These are phyloP conservation scores for Oreochromis grahami DNA, from an alignment of 2,797 vertebrate species.

Conservation along the genomic window DNA sequence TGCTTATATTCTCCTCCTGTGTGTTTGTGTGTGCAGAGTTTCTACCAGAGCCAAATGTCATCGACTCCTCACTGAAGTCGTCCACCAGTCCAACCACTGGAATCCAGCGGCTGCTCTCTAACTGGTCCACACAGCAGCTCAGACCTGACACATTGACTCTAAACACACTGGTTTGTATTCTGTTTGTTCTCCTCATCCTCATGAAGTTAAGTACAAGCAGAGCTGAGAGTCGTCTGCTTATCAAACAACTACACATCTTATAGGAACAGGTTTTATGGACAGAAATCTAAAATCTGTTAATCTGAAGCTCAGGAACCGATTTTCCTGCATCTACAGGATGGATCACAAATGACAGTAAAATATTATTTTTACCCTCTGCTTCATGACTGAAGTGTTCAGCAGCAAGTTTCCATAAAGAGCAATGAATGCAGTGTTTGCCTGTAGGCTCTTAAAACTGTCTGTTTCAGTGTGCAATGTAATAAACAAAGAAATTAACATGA, in stretches of 20 bases:
- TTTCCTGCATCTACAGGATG: not conserved
- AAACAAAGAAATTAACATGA: not conserved
- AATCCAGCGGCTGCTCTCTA: not conserved
- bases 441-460: not conserved
- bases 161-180: not conserved
- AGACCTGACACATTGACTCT: not conserved
- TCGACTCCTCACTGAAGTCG: too few relatives aligned
- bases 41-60: too few relatives aligned
- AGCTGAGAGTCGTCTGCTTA: not conserved
- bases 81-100: not conserved
- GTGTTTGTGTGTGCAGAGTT: too few relatives aligned
- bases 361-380: rapidly evolving
- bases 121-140: not conserved
- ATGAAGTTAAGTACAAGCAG: not conserved
- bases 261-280: not conserved
- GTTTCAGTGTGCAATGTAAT: rapidly evolving
- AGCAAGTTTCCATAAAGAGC: not conserved
- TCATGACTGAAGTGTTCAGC: not conserved
- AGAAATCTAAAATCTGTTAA: not conserved
- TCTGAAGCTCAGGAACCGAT: not conserved
- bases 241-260: not conserved
- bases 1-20: too few relatives aligned
- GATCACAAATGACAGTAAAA: not conserved
- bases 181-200: not conserved
- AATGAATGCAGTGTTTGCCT: not conserved